These are phyloP conservation scores for Pempheris klunzingeri DNA, from an alignment of 2,797 vertebrate species.

Conservation along the genomic window DNA sequence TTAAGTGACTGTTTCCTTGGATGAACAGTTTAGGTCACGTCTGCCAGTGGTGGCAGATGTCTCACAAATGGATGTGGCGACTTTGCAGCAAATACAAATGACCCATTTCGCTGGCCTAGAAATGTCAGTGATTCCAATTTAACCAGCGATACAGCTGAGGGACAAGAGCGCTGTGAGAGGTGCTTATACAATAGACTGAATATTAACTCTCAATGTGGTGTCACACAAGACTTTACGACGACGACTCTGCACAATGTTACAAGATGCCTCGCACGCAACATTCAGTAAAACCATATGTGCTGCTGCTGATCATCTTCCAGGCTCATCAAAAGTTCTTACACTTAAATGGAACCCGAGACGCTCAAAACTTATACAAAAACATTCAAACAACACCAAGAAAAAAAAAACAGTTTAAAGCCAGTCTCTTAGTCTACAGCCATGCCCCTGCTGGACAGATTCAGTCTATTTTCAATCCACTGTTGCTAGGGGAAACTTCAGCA, in stretches of 20 bases:
- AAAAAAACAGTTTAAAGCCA: conserved; percentile 9
- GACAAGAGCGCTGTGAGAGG: conserved; percentile 57
- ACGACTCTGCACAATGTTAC: conserved; percentile 15
- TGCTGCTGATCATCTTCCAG: neutral
- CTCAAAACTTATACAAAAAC: conserved; percentile 9
- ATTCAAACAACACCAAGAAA: conserved; percentile 1
- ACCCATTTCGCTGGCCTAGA: conserved; percentile 76
- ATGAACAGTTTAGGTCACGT: conserved; percentile 55
- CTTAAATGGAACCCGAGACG: conserved; percentile 4
- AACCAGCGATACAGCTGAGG: conserved; percentile 64
- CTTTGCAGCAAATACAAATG: conserved; percentile 76
- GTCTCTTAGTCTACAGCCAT: conserved; percentile 55
- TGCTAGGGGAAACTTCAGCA: conserved; percentile 78
- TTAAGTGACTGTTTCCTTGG: conserved; percentile 54
- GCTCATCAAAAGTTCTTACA: neutral
- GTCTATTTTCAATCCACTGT: conserved; percentile 76
- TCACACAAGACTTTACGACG: conserved; percentile 30
- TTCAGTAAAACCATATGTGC: neutral
- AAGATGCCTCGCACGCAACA: neutral
- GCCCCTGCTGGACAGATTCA: conserved; percentile 61
- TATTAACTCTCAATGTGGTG: conserved; percentile 28
- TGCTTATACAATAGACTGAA: conserved; percentile 42
- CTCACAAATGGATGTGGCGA: conserved; percentile 69
- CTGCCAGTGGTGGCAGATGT: conserved; percentile 67
- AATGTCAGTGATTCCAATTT: conserved; percentile 83